Base-by-base conservation (phyloP, 2,113 vertebrate genomes). In the Phoxinus phoxinus region DNA sequence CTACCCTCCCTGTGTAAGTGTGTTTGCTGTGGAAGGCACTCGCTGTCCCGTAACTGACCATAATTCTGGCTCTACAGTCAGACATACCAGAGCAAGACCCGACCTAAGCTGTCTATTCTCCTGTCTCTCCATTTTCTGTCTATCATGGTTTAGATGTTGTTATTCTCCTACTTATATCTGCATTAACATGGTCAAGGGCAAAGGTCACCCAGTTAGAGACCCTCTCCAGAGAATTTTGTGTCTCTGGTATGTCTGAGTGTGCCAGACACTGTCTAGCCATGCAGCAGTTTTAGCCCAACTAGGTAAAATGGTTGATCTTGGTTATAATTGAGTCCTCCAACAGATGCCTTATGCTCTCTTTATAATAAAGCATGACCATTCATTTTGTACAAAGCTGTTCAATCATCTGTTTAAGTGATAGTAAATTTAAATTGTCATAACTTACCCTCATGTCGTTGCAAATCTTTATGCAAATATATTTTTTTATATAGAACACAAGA, bases 51-150 rank as follows among this genome's bases (percentile, higher is more conserved):
- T 58, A n/a, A 51, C 32, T 85, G 78, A 85, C 83, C 48, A 27
- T 63, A n/a, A 51, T 23, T 67, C 59, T 89, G 88, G 81, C 86
- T 77, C 71, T 46, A 44, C 65, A 86, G 11, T 88, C 86, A 89
- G 86, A 89, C 88, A 89, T 89, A 89, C 88, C 86, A 77, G 35
- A 46, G 67, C 72, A 48, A 48, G 21, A 67, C 27, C 32, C 41
- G 61, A 44, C 73, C 78, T 32, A 35, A 81, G 71, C 72, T 56
- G 63, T 74, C 44, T 77, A 32, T 59, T 59, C 32, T 48, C 56
- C 58, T 37, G 10, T 46, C 71, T 75, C 37, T 61, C 37, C 59
- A 41, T 75, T 65, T 46, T 51, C 27, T 48, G 4, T 74, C 67
- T 74, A 46, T 74, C 12, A 63, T 19, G 12, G 25, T 15, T 85